phyloP scores from a whole-genome alignment of 2,113 vertebrate species.

The Bos taurus region ARS-UCD2.0 NC_037357.1:14645001-14645500 shows the following conservation, averaged over 20 bases:
- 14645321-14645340: not conserved
- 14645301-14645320: not conserved
- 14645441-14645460: constrained; percentile 10
- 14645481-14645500: not conserved
- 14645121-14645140: not conserved
- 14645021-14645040: not conserved
- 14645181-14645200: not conserved
- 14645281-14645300: not conserved
- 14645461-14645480: not conserved
- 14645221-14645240: not conserved
- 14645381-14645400: not conserved
- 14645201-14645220: not conserved
- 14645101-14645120: not conserved
- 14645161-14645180: not conserved
- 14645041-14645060: not conserved
- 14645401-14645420: not conserved
- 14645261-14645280: constrained; percentile 1
- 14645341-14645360: not conserved
- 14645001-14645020: not conserved
- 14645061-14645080: not conserved
- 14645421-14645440: not conserved
- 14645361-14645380: not conserved
- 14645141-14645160: not conserved
- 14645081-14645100: not conserved
- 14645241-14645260: not conserved